Evolutionary conservation across 2,113 vertebrate genomes (phyloP).

Genomic region (Gnathonemus echidnorhynchus): DNA sequence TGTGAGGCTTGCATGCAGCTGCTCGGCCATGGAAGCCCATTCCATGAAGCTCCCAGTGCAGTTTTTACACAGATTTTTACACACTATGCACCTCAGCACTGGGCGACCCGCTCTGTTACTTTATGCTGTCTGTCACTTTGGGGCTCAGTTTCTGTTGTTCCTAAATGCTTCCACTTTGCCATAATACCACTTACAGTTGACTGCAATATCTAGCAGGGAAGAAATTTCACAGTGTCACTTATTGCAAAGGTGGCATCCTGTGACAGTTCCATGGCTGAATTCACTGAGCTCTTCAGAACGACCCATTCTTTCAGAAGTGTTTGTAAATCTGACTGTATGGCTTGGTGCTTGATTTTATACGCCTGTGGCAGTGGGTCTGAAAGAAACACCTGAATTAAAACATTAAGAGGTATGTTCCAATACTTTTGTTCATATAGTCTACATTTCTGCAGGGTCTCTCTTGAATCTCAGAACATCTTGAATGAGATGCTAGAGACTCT

Average conservation of each 20-base stretch:
- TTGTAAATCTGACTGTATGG: not conserved
- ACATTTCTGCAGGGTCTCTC: not conserved
- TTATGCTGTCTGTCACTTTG: not conserved
- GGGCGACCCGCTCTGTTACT: not conserved
- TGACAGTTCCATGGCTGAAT: not conserved
- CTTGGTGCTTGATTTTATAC: not conserved
- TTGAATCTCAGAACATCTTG: not conserved
- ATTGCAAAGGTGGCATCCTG: not conserved
- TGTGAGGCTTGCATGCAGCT: too few species aligned
- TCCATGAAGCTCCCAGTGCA: too few species aligned
- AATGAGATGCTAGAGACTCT: not conserved
- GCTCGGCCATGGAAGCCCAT: too few species aligned
- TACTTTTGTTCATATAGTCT: not conserved
- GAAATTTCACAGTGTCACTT: too few species aligned
- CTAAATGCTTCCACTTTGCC: not conserved
- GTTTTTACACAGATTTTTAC: not conserved
- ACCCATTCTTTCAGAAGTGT: not conserved
- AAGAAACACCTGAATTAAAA: not conserved
- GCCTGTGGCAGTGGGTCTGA: not conserved
- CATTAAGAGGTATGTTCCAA: not conserved
- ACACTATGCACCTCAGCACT: not conserved
- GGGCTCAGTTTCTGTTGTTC: not conserved
- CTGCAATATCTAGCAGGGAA: too few species aligned
- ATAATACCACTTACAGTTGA: not conserved
- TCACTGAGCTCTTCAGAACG: not conserved